Percentiles rank a stretch among this genome's conserved stretches.
Conservation (phyloP, 2,113 vertebrate species). For the Labrus mixtus region DNA sequence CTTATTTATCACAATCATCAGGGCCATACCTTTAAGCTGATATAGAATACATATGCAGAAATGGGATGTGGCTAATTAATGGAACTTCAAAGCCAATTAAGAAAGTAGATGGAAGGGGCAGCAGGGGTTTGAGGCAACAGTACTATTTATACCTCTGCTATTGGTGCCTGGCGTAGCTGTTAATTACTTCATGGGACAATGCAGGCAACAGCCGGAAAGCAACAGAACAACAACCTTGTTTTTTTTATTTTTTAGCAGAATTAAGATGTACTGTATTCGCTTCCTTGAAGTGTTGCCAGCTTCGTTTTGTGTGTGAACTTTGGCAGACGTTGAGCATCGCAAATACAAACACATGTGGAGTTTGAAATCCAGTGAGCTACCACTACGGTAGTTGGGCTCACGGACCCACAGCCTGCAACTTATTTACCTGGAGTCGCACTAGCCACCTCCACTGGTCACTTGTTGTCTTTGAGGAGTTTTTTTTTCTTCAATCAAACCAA, state of each 20-base stretch:
- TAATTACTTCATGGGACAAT: constrained; percentile 1
- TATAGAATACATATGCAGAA: constrained; percentile 23
- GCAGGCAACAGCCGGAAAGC: neutral
- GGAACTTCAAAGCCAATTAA: constrained; percentile 57
- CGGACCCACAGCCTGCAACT: too few species aligned
- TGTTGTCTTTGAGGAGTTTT: too few species aligned
- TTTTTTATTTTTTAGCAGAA: too few species aligned
- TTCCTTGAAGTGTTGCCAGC: neutral
- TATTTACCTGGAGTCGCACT: too few species aligned
- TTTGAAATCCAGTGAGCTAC: too few species aligned
- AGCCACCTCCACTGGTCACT: too few species aligned
- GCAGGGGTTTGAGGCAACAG: constrained; percentile 3
- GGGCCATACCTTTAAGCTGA: constrained; percentile 1
- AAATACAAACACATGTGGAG: too few species aligned
- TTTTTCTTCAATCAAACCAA: too few species aligned
- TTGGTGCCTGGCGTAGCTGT: neutral
- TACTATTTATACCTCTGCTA: constrained; percentile 11
- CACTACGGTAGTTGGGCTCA: too few species aligned
- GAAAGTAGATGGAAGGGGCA: constrained; percentile 29
- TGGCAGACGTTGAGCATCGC: neutral
- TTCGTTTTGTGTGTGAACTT: neutral
- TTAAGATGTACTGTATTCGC: too few species aligned
- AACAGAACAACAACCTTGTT: neutral
- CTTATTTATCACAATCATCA: constrained; percentile 8
- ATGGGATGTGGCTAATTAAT: constrained; percentile 8